Evolutionary conservation across 2,113 vertebrate genomes (phyloP).

Genomic region (Ictalurus furcatus): DNA sequence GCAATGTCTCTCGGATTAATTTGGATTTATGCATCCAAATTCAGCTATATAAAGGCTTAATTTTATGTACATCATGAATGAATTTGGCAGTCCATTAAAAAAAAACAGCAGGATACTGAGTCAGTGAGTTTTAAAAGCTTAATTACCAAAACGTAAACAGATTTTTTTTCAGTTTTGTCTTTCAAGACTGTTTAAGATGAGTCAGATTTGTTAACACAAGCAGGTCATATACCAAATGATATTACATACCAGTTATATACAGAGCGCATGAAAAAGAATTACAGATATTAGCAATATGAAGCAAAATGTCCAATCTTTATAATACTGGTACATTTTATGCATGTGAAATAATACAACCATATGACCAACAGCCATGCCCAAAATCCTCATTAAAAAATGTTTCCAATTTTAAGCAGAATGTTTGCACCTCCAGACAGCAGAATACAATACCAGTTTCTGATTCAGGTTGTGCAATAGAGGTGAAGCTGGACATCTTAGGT

Average conservation of each 20-base stretch:
- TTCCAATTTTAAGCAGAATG: background rate
- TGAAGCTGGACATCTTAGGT: constrained; percentile 5
- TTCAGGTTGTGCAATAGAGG: background rate
- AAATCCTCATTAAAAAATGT: background rate
- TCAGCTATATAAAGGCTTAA: background rate
- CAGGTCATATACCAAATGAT: background rate
- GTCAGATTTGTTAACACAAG: background rate
- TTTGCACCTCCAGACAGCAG: background rate
- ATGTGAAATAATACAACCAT: constrained; percentile 10
- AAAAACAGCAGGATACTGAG: background rate
- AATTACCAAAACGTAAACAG: background rate
- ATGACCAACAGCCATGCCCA: background rate
- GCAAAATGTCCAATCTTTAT: background rate
- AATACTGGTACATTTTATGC: constrained; percentile 10
- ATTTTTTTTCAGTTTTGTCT: constrained; percentile 4
- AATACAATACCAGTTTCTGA: background rate
- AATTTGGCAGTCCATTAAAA: background rate
- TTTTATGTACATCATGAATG: background rate
- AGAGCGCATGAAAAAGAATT: background rate
- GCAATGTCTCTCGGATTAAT: background rate
- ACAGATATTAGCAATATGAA: background rate
- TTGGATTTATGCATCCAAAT: background rate
- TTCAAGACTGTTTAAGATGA: background rate
- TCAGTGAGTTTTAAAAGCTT: background rate
- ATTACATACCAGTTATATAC: constrained; percentile 6